phyloP scores from a whole-genome alignment of 2,888 invertebrate genomes.

The Julus scandinavius region DNA sequence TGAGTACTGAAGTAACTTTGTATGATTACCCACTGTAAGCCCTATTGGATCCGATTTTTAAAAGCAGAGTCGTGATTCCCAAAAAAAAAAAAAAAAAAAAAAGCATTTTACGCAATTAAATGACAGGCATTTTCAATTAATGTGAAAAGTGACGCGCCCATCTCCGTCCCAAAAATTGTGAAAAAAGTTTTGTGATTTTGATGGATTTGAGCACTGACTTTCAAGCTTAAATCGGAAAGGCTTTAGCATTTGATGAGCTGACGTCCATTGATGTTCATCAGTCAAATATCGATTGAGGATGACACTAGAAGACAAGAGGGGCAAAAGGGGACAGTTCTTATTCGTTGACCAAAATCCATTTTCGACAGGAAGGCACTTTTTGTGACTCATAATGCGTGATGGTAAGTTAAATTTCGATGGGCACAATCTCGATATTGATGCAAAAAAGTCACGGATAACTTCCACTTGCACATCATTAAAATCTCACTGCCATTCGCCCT shows the following conservation, averaged over 20 bases:
- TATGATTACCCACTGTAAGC: no score
- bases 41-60: no score
- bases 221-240: background rate
- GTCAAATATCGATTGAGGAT: constrained; percentile 44
- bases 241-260: background rate
- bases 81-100: background rate
- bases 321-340: constrained; percentile 37
- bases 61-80: background rate
- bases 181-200: background rate
- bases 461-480: constrained; percentile 40
- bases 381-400: background rate
- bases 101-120: background rate
- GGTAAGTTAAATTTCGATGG: constrained; percentile 36
- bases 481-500: background rate
- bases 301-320: background rate
- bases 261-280: constrained; percentile 40
- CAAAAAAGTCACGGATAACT: constrained; percentile 31
- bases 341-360: constrained; percentile 43
- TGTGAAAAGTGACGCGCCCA: background rate
- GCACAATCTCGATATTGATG: constrained; percentile 36
- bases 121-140: constrained; percentile 37
- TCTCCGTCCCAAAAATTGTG: background rate
- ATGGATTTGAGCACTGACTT: constrained; percentile 42
- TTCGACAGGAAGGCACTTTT: constrained; percentile 34
- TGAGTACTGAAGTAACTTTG: no score